Evolutionary conservation across 2,797 vertebrate species (phyloP).

Genomic region (Hippopotamyrus pictus): DNA sequence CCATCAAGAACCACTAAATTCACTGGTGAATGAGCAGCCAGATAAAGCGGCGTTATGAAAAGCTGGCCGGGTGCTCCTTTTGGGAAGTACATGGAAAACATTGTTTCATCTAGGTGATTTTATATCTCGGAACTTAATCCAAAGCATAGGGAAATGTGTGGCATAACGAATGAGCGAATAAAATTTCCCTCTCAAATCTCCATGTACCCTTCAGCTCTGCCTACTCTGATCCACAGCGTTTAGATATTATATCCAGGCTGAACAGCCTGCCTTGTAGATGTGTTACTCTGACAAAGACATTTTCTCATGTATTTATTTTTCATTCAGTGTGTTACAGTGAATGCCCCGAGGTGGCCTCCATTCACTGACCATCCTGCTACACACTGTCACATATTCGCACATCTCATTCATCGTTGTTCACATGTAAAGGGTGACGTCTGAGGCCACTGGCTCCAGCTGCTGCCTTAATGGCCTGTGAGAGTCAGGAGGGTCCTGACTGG

Average conservation of each 20-base stretch:
- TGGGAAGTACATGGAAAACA: neutral
- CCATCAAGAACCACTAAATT: neutral
- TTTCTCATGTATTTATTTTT: neutral
- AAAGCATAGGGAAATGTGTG: neutral
- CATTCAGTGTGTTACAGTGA: neutral
- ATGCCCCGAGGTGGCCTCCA: neutral
- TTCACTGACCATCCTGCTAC: neutral
- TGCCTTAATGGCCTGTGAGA: neutral
- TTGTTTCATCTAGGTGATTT: neutral
- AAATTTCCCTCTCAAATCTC: neutral
- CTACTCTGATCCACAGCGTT: neutral
- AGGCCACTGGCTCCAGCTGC: neutral
- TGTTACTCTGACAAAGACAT: neutral
- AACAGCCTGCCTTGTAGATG: neutral
- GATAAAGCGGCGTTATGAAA: neutral
- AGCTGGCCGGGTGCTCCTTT: neutral
- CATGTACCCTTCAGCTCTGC: neutral
- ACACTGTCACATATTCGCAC: neutral
- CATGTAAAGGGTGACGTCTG: neutral
- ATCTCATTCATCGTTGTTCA: neutral
- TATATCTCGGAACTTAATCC: neutral
- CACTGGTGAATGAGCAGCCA: neutral
- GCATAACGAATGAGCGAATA: neutral
- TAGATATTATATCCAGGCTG: neutral
- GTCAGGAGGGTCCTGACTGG: neutral